Conservation (phyloP, 2,797 vertebrate genomes). For the Gymnodraco acuticeps region DNA sequence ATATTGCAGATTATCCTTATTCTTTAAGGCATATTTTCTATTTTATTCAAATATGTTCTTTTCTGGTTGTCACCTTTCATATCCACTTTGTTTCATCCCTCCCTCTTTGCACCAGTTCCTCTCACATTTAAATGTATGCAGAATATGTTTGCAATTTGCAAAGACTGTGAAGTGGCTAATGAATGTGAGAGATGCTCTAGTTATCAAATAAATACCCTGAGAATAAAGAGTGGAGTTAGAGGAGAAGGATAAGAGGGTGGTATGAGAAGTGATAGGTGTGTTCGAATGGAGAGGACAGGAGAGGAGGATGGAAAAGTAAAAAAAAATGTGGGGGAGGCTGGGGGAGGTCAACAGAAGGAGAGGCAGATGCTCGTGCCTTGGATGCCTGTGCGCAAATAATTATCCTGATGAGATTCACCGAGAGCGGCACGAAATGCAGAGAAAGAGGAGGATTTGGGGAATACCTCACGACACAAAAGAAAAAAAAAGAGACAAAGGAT, state of each 20-base stretch:
- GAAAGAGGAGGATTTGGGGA: conserved; percentile 72
- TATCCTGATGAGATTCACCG: conserved; percentile 78
- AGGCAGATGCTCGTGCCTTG: conserved; percentile 79
- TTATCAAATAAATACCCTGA: conserved; percentile 40
- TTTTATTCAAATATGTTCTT: not conserved
- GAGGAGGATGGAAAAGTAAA: conserved; percentile 16
- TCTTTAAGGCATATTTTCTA: not conserved
- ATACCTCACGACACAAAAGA: conserved; percentile 68
- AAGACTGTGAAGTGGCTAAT: conserved; percentile 37
- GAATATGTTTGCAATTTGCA: conserved; percentile 40
- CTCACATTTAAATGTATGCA: conserved; percentile 12
- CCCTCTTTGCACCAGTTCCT: conserved; percentile 4
- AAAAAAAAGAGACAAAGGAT: conserved; percentile 49
- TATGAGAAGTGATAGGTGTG: conserved; percentile 17
- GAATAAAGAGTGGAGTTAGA: conserved; percentile 17
- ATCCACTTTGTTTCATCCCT: conserved; percentile 1
- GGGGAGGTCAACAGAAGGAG: conserved; percentile 84
- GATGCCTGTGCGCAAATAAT: conserved; percentile 79
- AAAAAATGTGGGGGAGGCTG: conserved; percentile 52
- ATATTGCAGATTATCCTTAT: not conserved
- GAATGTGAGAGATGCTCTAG: conserved; percentile 28
- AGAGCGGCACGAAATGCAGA: conserved; percentile 59
- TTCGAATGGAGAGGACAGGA: conserved; percentile 7
- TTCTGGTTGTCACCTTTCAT: conserved; percentile 2
- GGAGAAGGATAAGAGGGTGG: not conserved